Conservation (phyloP, 2,797 vertebrate genomes). For the Sciurus vulgaris region DNA sequence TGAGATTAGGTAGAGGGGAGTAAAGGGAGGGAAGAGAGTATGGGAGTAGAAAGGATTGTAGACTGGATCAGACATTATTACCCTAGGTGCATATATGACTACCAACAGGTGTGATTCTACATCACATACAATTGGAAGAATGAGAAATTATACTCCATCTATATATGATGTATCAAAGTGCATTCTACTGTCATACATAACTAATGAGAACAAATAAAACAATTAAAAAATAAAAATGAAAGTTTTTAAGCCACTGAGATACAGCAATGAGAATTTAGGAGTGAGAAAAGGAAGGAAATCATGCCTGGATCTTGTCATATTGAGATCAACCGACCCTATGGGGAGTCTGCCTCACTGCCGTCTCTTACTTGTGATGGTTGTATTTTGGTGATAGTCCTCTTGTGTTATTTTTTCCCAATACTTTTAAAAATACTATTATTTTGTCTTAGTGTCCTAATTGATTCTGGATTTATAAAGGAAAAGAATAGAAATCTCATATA, state of each 20-base stretch:
- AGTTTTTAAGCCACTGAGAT: not conserved
- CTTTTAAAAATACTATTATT: not conserved
- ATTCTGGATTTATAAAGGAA: not conserved
- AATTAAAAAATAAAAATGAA: no score
- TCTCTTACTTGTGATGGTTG: not conserved
- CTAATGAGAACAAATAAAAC: no score
- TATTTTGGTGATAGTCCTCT: not conserved
- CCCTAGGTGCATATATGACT: no score
- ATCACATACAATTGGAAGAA: no score
- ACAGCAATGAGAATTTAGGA: not conserved
- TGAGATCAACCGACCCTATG: accelerated
- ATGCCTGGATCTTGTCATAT: not conserved
- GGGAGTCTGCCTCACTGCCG: not conserved
- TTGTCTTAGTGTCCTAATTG: not conserved
- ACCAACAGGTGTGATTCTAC: no score
- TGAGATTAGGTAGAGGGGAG: no score
- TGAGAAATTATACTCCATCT: no score
- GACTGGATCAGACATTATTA: no score
- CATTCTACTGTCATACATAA: no score
- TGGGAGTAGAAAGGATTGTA: no score
- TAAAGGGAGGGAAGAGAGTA: no score
- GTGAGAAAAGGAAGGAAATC: not conserved
- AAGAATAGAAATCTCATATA: not conserved
- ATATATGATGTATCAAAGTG: no score
- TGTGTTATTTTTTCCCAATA: not conserved